Evolutionary conservation across 2,888 invertebrate genomes (phyloP), one percentile per base, ranked within the genome.

Genomic region (Creontiades dilutus): DNA sequence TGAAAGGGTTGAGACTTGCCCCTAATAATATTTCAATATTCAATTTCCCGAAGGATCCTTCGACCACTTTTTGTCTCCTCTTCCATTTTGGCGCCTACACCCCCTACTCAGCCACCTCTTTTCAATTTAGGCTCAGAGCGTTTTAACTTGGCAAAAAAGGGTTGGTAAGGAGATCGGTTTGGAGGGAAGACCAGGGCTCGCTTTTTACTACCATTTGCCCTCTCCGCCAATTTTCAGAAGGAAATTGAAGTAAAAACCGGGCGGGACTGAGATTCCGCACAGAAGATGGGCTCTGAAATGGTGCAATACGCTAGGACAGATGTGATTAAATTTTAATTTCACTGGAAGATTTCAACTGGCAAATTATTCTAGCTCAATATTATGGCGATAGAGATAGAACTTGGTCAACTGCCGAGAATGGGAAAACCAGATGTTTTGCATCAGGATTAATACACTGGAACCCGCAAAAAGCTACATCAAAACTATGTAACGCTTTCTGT

Each of bases 21-120:
- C 14, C 46, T 78, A 46, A 78, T 78, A 78, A 78, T 78, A 78
- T 78, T 78, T 78, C 78, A 78, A 78, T 78, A 78, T 78, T 78
- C 46, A 78, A 78, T 78, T 78, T 78, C 19, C 78, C 16, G 19
- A 78, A 46, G 78, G 47, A 78, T 19, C 78, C 47, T 11, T 37
- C 78, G 78, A 78, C 78, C 78, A 28, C 28, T 78, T 78, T 78
- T 78, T 78, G 37, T 78, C 46, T 78, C 78, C 47, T 14, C 28
- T 78, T 46, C 78, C 78, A 46, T 47, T 78, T 78, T 78, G 19
- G 19, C 78, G 37, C 76, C 28, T n/a, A 28, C 12, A 76, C 37
- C 46, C 19, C 68, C 68, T n/a, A 52, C 52, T 52, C 52, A 52
- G 57, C 57, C 78, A 5, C 78, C 78, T 47, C 78, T 47, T 47